phyloP scores from a whole-genome alignment of 2,888 invertebrate species.

The Apamea sordens region DNA sequence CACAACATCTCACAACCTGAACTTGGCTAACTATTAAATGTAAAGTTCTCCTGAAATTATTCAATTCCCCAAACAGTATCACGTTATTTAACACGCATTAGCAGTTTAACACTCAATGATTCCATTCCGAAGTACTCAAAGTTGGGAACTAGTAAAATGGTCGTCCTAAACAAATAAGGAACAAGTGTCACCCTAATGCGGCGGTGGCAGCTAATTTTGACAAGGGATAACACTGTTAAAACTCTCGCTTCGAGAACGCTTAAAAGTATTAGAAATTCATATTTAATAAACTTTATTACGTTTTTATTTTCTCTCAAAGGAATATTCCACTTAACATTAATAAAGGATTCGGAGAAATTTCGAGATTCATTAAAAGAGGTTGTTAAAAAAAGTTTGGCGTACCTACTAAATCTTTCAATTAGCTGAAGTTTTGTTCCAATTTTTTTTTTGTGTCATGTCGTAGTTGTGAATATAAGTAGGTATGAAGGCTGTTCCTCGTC shows the following conservation, averaged over 20 bases:
- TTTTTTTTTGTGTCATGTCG: constrained; percentile 21
- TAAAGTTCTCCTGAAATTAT: neutral
- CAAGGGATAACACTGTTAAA: constrained; percentile 70
- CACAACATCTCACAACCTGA: neutral
- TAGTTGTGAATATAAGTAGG: constrained; percentile 29
- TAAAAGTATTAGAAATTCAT: constrained; percentile 69
- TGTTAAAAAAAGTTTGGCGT: constrained; percentile 32
- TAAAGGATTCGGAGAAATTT: constrained; percentile 50
- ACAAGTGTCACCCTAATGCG: constrained; percentile 44
- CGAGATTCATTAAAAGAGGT: constrained; percentile 36
- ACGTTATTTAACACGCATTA: constrained; percentile 53
- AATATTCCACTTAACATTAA: constrained; percentile 43
- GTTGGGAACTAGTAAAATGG: constrained; percentile 69
- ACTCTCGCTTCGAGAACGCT: constrained; percentile 63
- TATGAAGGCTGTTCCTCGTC: constrained; percentile 13
- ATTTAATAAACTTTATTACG: constrained; percentile 67
- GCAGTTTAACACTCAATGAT: constrained; percentile 53
- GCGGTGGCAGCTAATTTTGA: constrained; percentile 60
- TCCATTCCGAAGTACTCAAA: constrained; percentile 62
- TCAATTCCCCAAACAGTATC: constrained; percentile 22
- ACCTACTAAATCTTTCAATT: constrained; percentile 42
- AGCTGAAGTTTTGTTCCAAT: constrained; percentile 32
- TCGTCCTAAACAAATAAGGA: constrained; percentile 77
- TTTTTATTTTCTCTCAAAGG: constrained; percentile 60
- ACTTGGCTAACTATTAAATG: neutral